phyloP scores from a whole-genome alignment of 2,888 invertebrate genomes.

The Heliconius ismenius region DNA sequence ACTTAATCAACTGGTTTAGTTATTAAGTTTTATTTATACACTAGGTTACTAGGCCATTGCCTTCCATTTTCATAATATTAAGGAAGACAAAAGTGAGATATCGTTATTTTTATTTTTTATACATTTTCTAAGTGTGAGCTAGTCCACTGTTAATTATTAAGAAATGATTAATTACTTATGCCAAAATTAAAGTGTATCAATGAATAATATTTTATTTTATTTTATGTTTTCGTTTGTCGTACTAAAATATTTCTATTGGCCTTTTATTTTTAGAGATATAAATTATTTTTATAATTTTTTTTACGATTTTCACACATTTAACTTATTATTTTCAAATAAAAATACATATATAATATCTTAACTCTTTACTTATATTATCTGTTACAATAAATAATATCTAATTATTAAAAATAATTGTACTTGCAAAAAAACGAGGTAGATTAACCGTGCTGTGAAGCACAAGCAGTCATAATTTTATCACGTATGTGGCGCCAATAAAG shows the following conservation, averaged over 20 bases:
- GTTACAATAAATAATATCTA: slow-evolving; percentile 76
- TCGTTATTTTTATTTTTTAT: slow-evolving; percentile 55
- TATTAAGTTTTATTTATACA: neutral
- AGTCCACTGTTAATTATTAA: slow-evolving; percentile 63
- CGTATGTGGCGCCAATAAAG: slow-evolving; percentile 88
- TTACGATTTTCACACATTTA: neutral
- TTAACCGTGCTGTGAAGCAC: slow-evolving; percentile 68
- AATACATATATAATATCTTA: slow-evolving; percentile 16
- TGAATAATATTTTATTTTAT: neutral
- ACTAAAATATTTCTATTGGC: neutral
- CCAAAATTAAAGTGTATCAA: slow-evolving; percentile 37
- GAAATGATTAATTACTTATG: slow-evolving; percentile 44
- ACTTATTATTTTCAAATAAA: slow-evolving; percentile 9
- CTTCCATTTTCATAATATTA: slow-evolving; percentile 52
- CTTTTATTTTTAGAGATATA: neutral
- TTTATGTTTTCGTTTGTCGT: neutral
- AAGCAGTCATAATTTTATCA: slow-evolving; percentile 55
- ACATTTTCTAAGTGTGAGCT: slow-evolving; percentile 55
- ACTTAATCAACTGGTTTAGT: slow-evolving; percentile 54
- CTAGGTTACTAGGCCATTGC: slow-evolving; percentile 51
- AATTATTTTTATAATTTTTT: neutral
- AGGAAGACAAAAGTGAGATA: slow-evolving; percentile 63
- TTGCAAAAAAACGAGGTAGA: slow-evolving; percentile 80
- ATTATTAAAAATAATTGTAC: slow-evolving; percentile 70
- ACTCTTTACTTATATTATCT: slow-evolving; percentile 49